Percentiles rank a stretch among this genome's conserved stretches.
Conservation (phyloP, 2,888 invertebrate species). For the Timema cristinae region DNA sequence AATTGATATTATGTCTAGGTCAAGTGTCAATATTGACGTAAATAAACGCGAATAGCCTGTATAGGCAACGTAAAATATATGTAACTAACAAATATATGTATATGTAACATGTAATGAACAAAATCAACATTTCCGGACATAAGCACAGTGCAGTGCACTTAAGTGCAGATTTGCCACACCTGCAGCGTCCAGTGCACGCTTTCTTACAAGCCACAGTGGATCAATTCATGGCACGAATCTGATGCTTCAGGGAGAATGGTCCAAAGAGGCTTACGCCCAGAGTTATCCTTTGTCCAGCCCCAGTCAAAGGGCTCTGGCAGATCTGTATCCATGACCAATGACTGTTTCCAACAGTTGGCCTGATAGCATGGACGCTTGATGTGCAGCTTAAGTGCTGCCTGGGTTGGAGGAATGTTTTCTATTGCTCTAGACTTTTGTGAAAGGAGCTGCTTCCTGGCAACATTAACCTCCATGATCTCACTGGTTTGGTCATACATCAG, state of each 20-base stretch:
- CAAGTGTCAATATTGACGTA: neutral
- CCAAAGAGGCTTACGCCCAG: neutral
- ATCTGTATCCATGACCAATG: neutral
- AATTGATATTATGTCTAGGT: neutral
- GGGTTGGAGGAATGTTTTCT: constrained; percentile 18
- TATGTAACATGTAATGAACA: neutral
- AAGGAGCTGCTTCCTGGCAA: constrained; percentile 15
- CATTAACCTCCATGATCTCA: constrained; percentile 13
- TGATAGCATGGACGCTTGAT: neutral
- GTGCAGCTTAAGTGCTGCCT: constrained; percentile 15
- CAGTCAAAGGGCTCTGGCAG: constrained; percentile 1
- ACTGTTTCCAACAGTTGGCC: neutral
- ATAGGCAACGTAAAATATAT: neutral
- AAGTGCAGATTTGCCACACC: neutral
- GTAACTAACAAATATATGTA: constrained; percentile 1
- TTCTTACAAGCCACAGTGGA: neutral
- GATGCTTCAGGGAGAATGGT: constrained; percentile 5
- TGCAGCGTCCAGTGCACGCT: neutral
- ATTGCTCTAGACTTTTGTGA: constrained; percentile 12
- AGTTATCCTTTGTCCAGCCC: neutral
- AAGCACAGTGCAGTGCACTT: neutral
- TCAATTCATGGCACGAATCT: neutral
- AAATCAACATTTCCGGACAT: neutral
- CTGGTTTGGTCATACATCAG: constrained; percentile 12
- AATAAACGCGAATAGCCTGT: neutral